phyloP scores from a whole-genome alignment of 2,888 invertebrate species.

The Agonopterix subpropinquella region DNA sequence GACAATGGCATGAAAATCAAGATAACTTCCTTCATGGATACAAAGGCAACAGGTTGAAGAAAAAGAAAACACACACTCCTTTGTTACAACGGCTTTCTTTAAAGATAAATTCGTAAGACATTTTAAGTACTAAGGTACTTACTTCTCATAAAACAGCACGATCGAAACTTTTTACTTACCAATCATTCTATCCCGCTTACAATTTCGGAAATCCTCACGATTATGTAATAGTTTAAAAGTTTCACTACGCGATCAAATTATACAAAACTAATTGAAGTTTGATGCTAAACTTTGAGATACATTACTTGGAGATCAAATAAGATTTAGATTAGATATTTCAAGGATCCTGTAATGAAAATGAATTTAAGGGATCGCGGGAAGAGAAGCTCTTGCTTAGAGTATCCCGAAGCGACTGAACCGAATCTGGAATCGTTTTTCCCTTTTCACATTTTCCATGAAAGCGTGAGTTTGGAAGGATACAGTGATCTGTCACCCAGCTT shows the following conservation, averaged over 20 bases:
- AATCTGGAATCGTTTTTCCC: constrained; percentile 59
- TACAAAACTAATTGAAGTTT: no score
- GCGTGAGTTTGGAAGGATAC: constrained; percentile 17
- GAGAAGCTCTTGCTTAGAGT: constrained; percentile 47
- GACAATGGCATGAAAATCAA: no score
- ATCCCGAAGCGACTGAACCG: constrained; percentile 63
- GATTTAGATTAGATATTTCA: no score
- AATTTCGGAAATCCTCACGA: constrained; percentile 45
- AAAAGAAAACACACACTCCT: no score
- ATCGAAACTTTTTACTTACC: constrained; percentile 42
- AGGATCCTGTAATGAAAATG: no score
- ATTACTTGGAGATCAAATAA: no score
- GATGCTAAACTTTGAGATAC: no score
- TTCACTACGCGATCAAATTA: constrained; percentile 16
- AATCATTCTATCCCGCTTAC: constrained; percentile 57
- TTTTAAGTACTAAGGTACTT: background rate
- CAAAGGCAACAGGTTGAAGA: no score
- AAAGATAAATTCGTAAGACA: background rate
- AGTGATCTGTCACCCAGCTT: constrained; percentile 9
- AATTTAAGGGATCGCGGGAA: constrained; percentile 6
- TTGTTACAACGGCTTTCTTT: no score
- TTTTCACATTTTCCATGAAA: constrained; percentile 44
- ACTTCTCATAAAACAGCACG: background rate
- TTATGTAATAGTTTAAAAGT: constrained; percentile 56
- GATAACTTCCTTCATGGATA: no score